Percentiles rank a stretch among this genome's conserved stretches.
Conservation (phyloP, 2,888 invertebrate species). For the Drosophila borborema region DNA sequence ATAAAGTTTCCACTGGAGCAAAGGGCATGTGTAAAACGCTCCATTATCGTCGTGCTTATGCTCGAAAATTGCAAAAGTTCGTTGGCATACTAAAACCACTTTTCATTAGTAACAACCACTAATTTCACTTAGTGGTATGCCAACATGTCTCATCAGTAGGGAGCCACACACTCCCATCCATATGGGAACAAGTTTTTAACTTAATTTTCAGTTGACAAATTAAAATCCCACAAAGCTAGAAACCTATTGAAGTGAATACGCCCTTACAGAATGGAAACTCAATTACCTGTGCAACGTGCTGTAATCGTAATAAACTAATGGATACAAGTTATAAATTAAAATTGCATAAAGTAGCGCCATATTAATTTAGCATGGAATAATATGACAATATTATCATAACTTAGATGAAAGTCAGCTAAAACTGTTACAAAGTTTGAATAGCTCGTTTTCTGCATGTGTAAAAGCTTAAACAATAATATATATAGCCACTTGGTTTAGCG, state of each 20-base stretch:
- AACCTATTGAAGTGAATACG: slow-evolving; percentile 9
- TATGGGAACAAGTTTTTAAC: slow-evolving; percentile 52
- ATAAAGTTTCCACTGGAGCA: slow-evolving; percentile 26
- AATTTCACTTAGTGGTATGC: slow-evolving; percentile 77
- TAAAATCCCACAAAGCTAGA: slow-evolving; percentile 9
- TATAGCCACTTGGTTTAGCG: slow-evolving; percentile 12
- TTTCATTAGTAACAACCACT: slow-evolving; percentile 80
- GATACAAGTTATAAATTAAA: not conserved
- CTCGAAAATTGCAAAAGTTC: slow-evolving; percentile 61
- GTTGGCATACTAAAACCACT: slow-evolving; percentile 60
- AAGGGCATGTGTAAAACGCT: slow-evolving; percentile 12
- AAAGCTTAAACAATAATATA: slow-evolving; percentile 5
- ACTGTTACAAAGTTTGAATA: slow-evolving; percentile 10
- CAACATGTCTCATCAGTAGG: slow-evolving; percentile 65
- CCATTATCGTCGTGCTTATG: slow-evolving; percentile 50
- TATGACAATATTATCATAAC: not conserved
- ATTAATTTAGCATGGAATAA: not conserved
- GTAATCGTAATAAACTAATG: not conserved
- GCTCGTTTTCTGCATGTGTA: slow-evolving; percentile 6
- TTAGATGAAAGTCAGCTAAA: not conserved
- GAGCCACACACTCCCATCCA: slow-evolving; percentile 16
- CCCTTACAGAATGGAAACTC: not conserved
- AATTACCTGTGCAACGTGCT: not conserved
- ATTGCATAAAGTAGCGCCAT: no score
- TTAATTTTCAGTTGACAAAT: slow-evolving; percentile 44